Evolutionary conservation across 2,888 invertebrate species (phyloP).

Genomic region (Lasiommata megera): DNA sequence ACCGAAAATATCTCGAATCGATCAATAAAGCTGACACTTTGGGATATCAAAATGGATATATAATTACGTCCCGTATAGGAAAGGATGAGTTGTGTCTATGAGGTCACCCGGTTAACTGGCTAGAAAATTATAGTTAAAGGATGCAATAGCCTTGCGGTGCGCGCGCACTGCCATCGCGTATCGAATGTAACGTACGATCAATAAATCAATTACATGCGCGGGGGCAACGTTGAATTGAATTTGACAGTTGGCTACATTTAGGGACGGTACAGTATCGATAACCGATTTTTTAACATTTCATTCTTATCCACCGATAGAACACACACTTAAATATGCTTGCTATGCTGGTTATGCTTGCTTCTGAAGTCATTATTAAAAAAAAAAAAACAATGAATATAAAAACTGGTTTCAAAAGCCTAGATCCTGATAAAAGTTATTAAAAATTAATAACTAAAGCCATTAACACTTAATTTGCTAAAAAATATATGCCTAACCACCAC

Average conservation of each 20-base stretch:
- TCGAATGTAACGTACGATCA: conserved; percentile 80
- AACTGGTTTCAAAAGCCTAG: no score
- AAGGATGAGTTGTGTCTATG: conserved; percentile 48
- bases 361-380: no score
- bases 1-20: background rate
- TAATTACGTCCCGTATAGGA: conserved; percentile 35
- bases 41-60: conserved; percentile 29
- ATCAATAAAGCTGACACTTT: conserved; percentile 19
- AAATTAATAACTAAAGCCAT: no score
- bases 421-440: no score
- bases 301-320: background rate
- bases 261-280: conserved; percentile 40
- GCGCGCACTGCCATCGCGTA: conserved; percentile 62
- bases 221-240: conserved; percentile 78
- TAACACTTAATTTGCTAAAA: no score
- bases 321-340: no score
- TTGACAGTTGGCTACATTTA: conserved; percentile 77
- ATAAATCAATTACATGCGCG: conserved; percentile 80
- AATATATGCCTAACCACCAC: background rate
- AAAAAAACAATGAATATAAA: no score
- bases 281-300: conserved; percentile 13
- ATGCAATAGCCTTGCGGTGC: conserved; percentile 42
- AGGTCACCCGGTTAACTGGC: conserved; percentile 74
- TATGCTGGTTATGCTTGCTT: no score
- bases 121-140: conserved; percentile 41